Evolutionary conservation across 2,797 vertebrate species (phyloP), one percentile per base, ranked within the genome.

Genomic region (Semotilus atromaculatus): DNA sequence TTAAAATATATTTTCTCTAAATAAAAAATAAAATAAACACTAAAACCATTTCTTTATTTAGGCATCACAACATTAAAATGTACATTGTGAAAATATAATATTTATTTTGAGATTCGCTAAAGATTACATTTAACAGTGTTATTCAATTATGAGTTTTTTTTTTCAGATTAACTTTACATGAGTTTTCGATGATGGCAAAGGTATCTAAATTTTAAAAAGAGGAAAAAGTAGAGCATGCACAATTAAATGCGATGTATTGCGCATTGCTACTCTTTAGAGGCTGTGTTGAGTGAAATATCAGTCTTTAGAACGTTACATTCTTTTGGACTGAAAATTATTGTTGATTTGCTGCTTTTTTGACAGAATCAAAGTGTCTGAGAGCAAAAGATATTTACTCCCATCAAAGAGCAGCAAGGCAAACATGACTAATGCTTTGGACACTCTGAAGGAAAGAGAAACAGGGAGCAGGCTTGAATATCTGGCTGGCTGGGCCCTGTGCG

Each of bases 371-470:
- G 84, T 80, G 48, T 87, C 70, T 23, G 51, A 89, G 67, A 81
- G 83, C 84, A 86, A 87, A 87, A 70, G 81, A 86, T 85, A 81
- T 91, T 88, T 83, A n/a, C 92, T 89, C 81, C 95, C 96, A 95
- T 97, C 96, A 97, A 96, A 94, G 95, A 91, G 93, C 89, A 95
- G 93, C 94, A 96, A 96, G 96, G 91, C 86, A 90, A 97, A 95
- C 94, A 93, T 92, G 95, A 97, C 95, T 94, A 94, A 96, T 91
- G 84, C 92, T 95, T 91, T 96, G 96, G 96, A 95, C 73, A 34
- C 92, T 94, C 91, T 81, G 91, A 91, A 86, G 93, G 94, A 92
- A 93, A 94, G 93, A 97, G 96, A 96, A 97, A 96, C 95, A 96
- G 92, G 62, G 91, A 87, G 75, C 90, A 87, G 93, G 93, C 93